A percentile compares a stretch with the other conserved stretches of the same genome.
Evolutionary conservation across 2,888 invertebrate genomes (phyloP).

Genomic region (Hyppa rectilinea): DNA sequence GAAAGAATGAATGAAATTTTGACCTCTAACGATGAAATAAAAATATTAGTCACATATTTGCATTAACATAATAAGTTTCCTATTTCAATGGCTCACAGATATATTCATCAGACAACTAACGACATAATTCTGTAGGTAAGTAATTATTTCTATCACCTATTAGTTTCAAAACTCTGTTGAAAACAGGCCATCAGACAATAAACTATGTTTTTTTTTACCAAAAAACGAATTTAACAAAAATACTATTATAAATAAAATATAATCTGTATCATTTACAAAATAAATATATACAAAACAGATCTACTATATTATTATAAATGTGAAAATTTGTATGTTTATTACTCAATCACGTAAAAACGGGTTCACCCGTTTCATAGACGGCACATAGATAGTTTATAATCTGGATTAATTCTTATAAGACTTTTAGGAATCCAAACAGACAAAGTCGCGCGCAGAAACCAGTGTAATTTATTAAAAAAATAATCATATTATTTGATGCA

Average conservation of each 20-base stretch:
- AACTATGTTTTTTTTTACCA: slow-evolving; percentile 23
- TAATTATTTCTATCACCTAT: slow-evolving; percentile 34
- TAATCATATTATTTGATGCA: slow-evolving; percentile 53
- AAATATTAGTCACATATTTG: slow-evolving; percentile 2
- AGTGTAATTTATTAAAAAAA: slow-evolving; percentile 36
- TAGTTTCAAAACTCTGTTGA: slow-evolving; percentile 36
- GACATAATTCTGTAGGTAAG: slow-evolving; percentile 11
- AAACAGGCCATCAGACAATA: slow-evolving; percentile 31
- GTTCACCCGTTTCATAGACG: too few relatives aligned
- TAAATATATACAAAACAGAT: slow-evolving; percentile 42
- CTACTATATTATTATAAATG: too few relatives aligned
- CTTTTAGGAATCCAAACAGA: too few relatives aligned
- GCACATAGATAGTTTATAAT: too few relatives aligned
- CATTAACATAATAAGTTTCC: slow-evolving; percentile 23
- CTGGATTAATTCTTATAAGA: too few relatives aligned
- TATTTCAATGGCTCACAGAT: slow-evolving; percentile 18
- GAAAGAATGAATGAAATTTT: slow-evolving; percentile 32
- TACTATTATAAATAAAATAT: slow-evolving; percentile 40
- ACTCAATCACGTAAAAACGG: too few relatives aligned
- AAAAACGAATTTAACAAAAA: slow-evolving; percentile 26
- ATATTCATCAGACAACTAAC: slow-evolving; percentile 16
- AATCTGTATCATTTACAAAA: slow-evolving; percentile 45
- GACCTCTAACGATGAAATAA: neutral
- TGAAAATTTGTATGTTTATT: too few relatives aligned
- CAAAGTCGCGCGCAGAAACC: too few relatives aligned